Evolutionary conservation across 2,888 invertebrate genomes (phyloP).

Genomic region (Empis livida): DNA sequence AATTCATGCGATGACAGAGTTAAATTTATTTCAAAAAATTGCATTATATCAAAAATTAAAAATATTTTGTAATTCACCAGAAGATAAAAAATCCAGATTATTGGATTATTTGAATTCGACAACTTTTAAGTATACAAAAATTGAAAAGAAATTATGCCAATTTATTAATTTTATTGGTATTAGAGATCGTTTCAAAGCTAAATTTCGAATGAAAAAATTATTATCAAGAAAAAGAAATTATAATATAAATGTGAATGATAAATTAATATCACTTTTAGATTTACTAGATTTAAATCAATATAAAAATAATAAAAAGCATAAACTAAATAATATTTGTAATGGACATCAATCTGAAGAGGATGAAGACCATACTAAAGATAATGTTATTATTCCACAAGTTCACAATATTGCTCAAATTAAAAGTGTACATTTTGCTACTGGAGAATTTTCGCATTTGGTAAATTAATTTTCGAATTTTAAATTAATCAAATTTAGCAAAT

Average conservation of each 20-base stretch:
- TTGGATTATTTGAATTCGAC: constrained; percentile 17
- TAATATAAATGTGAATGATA: constrained; percentile 15
- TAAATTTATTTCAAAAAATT: constrained; percentile 30
- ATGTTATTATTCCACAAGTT: constrained; percentile 12
- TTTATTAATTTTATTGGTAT: constrained; percentile 19
- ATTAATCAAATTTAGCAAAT: neutral
- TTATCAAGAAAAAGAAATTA: constrained; percentile 13
- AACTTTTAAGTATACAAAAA: constrained; percentile 5
- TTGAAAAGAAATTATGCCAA: constrained; percentile 11
- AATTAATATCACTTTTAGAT: constrained; percentile 23
- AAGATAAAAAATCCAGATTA: constrained; percentile 17
- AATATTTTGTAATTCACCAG: constrained; percentile 21
- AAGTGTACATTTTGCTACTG: constrained; percentile 30
- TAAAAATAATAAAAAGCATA: constrained; percentile 6
- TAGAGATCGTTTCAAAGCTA: constrained; percentile 28
- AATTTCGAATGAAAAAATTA: constrained; percentile 21
- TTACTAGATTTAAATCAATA: constrained; percentile 19
- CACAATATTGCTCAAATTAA: constrained; percentile 22
- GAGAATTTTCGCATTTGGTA: constrained; percentile 28
- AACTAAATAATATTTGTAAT: neutral
- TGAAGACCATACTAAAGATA: neutral
- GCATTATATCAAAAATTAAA: constrained; percentile 25
- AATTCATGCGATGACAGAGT: constrained; percentile 25
- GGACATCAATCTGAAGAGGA: neutral
- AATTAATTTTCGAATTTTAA: neutral